Evolutionary conservation across 2,888 invertebrate genomes (phyloP).

Genomic region (Acanthosepion esculentum): DNA sequence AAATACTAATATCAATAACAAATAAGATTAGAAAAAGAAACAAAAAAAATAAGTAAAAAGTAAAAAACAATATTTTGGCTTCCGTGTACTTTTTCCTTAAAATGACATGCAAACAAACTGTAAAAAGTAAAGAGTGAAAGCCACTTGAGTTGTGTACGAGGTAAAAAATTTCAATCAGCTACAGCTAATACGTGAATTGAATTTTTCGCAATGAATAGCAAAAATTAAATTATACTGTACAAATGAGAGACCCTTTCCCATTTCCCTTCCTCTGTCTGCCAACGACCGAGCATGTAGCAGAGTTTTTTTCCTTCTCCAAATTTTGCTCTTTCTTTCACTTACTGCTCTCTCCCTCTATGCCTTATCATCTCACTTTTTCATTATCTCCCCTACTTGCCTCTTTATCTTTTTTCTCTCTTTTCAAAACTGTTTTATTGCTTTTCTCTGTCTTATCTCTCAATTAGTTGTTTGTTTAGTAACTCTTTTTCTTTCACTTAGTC

Average conservation of each 20-base stretch:
- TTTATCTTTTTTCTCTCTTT: no score
- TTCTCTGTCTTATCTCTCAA: no score
- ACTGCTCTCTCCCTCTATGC: no score
- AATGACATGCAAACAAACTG: not conserved
- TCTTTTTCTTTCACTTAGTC: no score
- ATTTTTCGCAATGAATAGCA: slow-evolving; percentile 7
- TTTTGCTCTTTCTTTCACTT: no score
- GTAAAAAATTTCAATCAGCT: not conserved
- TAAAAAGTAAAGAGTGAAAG: not conserved
- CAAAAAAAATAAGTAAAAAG: not conserved
- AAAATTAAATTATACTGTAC: not conserved
- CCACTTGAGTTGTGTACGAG: not conserved
- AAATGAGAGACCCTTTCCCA: not conserved
- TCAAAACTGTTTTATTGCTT: no score
- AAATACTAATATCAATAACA: not conserved
- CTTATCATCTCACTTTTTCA: no score
- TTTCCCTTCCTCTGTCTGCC: not conserved
- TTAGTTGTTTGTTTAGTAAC: no score
- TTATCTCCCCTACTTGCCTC: no score
- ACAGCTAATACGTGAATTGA: not conserved
- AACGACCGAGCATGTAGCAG: no score
- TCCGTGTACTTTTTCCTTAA: not conserved
- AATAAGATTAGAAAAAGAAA: not conserved
- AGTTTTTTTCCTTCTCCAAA: no score
- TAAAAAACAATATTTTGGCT: not conserved